phyloP scores from a whole-genome alignment of 2,888 invertebrate genomes.

The Ophioninae sp. region DNA sequence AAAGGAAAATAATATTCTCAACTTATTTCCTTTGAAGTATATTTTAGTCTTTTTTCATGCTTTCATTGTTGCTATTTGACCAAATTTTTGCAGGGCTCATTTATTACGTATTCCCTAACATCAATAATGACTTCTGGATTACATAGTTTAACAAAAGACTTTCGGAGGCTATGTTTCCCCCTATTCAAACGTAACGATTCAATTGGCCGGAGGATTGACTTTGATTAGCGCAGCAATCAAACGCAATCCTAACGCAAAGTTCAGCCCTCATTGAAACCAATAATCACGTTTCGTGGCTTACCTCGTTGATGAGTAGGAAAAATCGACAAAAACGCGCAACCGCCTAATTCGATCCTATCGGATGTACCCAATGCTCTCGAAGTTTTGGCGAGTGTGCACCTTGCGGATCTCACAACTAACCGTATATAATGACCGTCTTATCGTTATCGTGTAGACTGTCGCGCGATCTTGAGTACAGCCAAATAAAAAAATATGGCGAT shows the following conservation, averaged over 20 bases:
- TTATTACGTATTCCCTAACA: too few relatives aligned
- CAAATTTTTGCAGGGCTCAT: too few relatives aligned
- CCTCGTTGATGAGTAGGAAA: slow-evolving; percentile 8
- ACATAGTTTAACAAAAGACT: background rate
- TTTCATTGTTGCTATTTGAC: too few relatives aligned
- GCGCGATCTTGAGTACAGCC: slow-evolving; percentile 26
- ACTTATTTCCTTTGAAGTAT: too few relatives aligned
- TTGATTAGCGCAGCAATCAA: slow-evolving; percentile 9
- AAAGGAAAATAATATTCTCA: too few relatives aligned
- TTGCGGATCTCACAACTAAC: background rate
- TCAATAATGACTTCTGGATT: too few relatives aligned
- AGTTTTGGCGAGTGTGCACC: background rate
- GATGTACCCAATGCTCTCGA: background rate
- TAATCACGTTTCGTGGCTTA: slow-evolving; percentile 13
- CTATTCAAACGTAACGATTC: slow-evolving; percentile 13
- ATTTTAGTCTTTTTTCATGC: too few relatives aligned
- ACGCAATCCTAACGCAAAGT: background rate
- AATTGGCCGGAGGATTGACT: slow-evolving; percentile 24
- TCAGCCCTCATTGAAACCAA: background rate
- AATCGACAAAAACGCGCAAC: background rate
- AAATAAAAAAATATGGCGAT: slow-evolving; percentile 16
- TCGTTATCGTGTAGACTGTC: slow-evolving; percentile 37
- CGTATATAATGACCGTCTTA: slow-evolving; percentile 10
- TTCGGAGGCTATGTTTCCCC: slow-evolving; percentile 3
- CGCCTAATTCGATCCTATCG: background rate